Percentiles rank a stretch among this genome's conserved stretches.
These are phyloP conservation scores for Oenanthe oenanthe DNA, from an alignment of 2,113 vertebrate species.

Conservation along the genomic window DNA sequence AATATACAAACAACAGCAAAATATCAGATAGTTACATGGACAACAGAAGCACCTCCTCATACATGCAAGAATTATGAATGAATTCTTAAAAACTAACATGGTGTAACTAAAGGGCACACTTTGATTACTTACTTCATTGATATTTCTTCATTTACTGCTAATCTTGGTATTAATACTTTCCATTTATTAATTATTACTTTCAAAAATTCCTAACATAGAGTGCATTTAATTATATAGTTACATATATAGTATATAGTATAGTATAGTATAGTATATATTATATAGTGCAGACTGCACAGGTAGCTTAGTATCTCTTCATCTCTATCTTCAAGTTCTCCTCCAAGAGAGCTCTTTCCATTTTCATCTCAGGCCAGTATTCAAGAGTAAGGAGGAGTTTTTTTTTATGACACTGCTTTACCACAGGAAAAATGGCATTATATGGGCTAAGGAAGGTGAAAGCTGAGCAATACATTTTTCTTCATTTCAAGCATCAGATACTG, in stretches of 20 bases:
- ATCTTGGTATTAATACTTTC: neutral
- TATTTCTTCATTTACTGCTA: neutral
- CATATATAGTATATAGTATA: no score
- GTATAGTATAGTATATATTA: no score
- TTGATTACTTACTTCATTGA: neutral
- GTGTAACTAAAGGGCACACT: neutral
- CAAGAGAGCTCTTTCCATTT: neutral
- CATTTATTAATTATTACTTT: neutral
- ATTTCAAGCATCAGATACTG: neutral
- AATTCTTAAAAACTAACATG: neutral
- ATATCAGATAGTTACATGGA: neutral
- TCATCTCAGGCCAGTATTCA: neutral
- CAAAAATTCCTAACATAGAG: neutral
- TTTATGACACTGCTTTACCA: neutral
- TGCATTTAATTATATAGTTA: neutral
- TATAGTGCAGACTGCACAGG: rapidly evolving
- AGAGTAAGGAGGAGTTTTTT: neutral
- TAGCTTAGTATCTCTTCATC: neutral
- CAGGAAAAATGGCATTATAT: neutral
- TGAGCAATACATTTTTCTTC: neutral
- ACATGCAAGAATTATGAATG: neutral
- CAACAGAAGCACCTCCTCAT: neutral
- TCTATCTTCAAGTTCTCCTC: neutral
- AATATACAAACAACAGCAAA: neutral
- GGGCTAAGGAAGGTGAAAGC: neutral